Conservation (phyloP, 2,113 vertebrate genomes). For the Sylvicapra grimmia region DNA sequence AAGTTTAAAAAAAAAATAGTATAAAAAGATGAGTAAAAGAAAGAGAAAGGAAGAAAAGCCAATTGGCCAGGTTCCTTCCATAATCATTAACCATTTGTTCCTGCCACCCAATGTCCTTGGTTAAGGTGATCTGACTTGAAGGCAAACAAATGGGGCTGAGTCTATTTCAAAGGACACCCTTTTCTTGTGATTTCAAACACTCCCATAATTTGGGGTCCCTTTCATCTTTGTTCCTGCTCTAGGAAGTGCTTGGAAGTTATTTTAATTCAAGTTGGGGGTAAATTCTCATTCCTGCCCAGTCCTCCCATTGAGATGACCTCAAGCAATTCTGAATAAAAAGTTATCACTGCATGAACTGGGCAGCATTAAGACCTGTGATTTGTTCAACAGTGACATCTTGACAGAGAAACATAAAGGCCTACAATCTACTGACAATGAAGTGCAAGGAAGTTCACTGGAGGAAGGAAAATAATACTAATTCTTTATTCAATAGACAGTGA, state of each 20-base stretch:
- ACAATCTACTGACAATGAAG: slow-evolving; percentile 76
- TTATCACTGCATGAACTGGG: slow-evolving; percentile 71
- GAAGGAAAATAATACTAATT: slow-evolving; percentile 84
- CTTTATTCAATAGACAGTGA: slow-evolving; percentile 76
- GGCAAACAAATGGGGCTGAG: slow-evolving; percentile 59
- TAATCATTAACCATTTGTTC: slow-evolving; percentile 69
- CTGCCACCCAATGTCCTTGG: slow-evolving; percentile 57
- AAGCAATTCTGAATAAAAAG: slow-evolving; percentile 73
- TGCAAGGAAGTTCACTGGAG: slow-evolving; percentile 80
- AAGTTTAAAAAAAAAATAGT: slow-evolving; percentile 57
- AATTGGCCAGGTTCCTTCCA: slow-evolving; percentile 63
- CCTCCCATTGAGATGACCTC: slow-evolving; percentile 66
- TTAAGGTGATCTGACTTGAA: slow-evolving; percentile 65
- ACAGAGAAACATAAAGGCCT: slow-evolving; percentile 75
- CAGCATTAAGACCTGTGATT: slow-evolving; percentile 70
- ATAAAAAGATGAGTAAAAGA: slow-evolving; percentile 56
- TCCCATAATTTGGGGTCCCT: slow-evolving; percentile 66
- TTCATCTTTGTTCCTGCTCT: slow-evolving; percentile 67
- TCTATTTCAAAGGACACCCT: slow-evolving; percentile 68
- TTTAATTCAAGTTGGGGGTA: slow-evolving; percentile 74
- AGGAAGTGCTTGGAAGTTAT: slow-evolving; percentile 72
- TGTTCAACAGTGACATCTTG: slow-evolving; percentile 75
- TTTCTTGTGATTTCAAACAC: slow-evolving; percentile 62
- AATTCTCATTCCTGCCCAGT: slow-evolving; percentile 72
- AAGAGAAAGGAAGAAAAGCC: slow-evolving; percentile 61